Conservation (phyloP, 2,888 invertebrate species). For the Lissocephala sabroskyi region DNA sequence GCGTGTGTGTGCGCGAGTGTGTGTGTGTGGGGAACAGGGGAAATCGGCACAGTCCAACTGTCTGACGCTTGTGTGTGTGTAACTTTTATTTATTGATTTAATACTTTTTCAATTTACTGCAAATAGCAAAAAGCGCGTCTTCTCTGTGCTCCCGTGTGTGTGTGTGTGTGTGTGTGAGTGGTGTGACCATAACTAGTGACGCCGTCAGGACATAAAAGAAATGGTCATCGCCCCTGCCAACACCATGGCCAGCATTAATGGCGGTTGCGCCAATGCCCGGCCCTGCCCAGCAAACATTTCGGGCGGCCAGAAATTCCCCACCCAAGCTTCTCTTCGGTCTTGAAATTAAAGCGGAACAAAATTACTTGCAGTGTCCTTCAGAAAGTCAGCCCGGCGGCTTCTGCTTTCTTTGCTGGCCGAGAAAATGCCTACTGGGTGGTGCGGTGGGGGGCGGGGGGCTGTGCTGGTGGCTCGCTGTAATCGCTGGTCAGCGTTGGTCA, state of each 20-base stretch:
- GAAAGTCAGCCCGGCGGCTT: conserved; percentile 3
- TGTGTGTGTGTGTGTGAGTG: not conserved
- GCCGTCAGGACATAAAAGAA: conserved; percentile 23
- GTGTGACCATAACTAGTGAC: not conserved
- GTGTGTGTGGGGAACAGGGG: conserved; percentile 2
- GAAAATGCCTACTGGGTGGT: too few species aligned
- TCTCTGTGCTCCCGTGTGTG: too few species aligned
- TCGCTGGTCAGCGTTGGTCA: conserved; percentile 21
- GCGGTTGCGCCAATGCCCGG: conserved; percentile 15
- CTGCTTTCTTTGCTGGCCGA: too few species aligned
- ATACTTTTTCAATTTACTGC: conserved; percentile 62
- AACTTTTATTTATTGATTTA: conserved; percentile 61
- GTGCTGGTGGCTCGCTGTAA: conserved; percentile 21
- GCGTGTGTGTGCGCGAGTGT: conserved; percentile 5
- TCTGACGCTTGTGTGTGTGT: conserved; percentile 30
- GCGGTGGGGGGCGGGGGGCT: too few species aligned
- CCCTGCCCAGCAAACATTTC: too few species aligned
- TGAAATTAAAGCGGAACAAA: too few species aligned
- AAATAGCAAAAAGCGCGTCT: conserved; percentile 38
- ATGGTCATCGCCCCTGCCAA: conserved; percentile 25
- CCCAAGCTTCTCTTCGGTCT: too few species aligned
- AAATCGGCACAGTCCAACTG: not conserved
- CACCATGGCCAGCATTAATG: conserved; percentile 20
- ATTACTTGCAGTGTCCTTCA: too few species aligned
- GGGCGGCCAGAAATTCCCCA: too few species aligned